Evolutionary conservation across 2,113 vertebrate species (phyloP), one percentile per base, ranked within the genome.

Genomic region (Xiphorhynchus elegans): DNA sequence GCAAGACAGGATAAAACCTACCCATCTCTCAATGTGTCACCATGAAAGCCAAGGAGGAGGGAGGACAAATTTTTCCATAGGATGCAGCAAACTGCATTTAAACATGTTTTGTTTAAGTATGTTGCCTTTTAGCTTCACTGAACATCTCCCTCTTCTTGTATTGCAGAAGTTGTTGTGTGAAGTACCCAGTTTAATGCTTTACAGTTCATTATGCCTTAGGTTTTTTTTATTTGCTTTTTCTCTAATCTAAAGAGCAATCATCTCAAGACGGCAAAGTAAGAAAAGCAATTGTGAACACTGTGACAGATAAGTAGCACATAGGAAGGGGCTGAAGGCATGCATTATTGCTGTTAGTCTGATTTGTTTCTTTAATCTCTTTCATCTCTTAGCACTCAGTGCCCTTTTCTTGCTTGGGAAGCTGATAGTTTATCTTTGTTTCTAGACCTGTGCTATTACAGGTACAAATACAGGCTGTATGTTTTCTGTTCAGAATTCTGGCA

Each of bases 301-400:
- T 68, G 31, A 63, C 72, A 31, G 39, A 20, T 73, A 76, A 97
- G 62, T 20, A 69, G 79, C 0, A 8, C 72, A 86, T 29, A 46
- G 63, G 64, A 80, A 77, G 50, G 53, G 67, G 47, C 29, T 62
- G 76, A 93, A 96, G 86, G 18, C 42, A 40, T 55, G 39, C 33
- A 19, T 89, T 90, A 70, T 74, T 90, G 37, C 49, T 63, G 42
- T 63, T 67, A 55, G 59, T 77, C 69, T 90, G 73, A 70, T 92
- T 93, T 95, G 69, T 68, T 68, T 83, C 83, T 95, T 88, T 62
- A 88, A 74, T 92, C 67, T 89, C 72, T 89, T 79, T 77, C 67
- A 76, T 93, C 73, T 55, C 26, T 50, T 5, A 35, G 50, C 68
- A 47, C 56, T 74, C 56, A 14, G 10, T 92, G 60, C 10, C 44